Evolutionary conservation across 37 sponge, comb jelly and placozoan genomes (phyloP).

Genomic region (Corticium candelabrum): DNA sequence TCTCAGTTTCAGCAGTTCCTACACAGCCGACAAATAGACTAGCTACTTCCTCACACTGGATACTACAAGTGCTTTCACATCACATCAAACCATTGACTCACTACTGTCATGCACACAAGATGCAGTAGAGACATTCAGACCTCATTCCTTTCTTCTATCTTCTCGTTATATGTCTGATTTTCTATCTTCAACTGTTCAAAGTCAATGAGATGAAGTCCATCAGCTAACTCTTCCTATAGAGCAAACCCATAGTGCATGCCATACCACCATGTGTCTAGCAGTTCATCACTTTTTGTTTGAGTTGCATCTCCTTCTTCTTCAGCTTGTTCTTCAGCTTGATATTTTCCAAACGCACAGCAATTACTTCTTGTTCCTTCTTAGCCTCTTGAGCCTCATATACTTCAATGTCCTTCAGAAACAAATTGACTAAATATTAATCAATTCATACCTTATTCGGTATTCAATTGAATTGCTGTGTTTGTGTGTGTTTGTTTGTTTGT

Average conservation of each 20-base stretch:
- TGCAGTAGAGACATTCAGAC: constrained; percentile 3
- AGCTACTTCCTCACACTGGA: background rate
- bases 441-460: no score
- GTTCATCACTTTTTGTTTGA: constrained; percentile 62
- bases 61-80: no score
- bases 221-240: constrained; percentile 82
- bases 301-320: constrained; percentile 54
- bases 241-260: no score
- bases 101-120: no score
- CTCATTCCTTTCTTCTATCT: constrained; percentile 96
- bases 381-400: constrained; percentile 37
- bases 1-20: constrained; percentile 63
- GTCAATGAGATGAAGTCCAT: constrained; percentile 94
- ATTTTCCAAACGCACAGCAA: constrained; percentile 70
- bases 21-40: background rate
- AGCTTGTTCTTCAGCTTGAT: constrained; percentile 79
- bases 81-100: no score
- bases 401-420: constrained; percentile 54
- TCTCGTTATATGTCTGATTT: constrained; percentile 92
- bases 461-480: background rate
- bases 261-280: background rate
- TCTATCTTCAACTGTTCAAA: constrained; percentile 99
- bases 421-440: constrained; percentile 1
- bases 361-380: constrained; percentile 74
- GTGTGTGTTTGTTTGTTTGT: constrained; percentile 16